Percentiles rank a stretch among this genome's conserved stretches.
phyloP scores from a whole-genome alignment of 53 echinoderm and acorn worm species.

The Zoroaster sp. region DNA sequence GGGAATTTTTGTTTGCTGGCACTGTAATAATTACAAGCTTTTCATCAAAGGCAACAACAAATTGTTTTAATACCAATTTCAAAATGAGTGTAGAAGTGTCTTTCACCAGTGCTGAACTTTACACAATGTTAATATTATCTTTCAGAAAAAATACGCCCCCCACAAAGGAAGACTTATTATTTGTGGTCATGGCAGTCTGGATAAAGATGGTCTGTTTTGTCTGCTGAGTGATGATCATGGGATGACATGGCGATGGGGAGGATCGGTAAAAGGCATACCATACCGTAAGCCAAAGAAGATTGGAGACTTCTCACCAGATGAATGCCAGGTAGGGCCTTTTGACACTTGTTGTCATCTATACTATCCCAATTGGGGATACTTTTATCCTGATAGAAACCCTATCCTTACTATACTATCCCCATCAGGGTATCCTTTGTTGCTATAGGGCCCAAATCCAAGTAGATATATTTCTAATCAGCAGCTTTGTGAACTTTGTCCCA shows the following conservation, averaged over 20 bases:
- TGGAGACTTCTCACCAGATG: constrained; percentile 94
- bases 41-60: too few relatives aligned
- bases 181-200: constrained; percentile 78
- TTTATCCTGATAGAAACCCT: too few relatives aligned
- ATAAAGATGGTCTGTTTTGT: constrained; percentile 81
- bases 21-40: too few relatives aligned
- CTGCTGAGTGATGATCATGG: constrained; percentile 95
- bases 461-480: too few relatives aligned
- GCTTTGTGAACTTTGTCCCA: too few relatives aligned
- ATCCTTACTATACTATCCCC: neutral
- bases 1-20: too few relatives aligned
- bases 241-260: constrained; percentile 86
- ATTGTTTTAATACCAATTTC: too few relatives aligned
- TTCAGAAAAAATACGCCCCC: constrained; percentile 83
- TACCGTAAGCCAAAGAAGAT: constrained; percentile 52
- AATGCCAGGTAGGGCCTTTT: constrained; percentile 87
- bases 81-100: too few relatives aligned
- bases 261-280: constrained; percentile 74
- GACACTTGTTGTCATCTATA: neutral
- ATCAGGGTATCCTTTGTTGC: too few relatives aligned
- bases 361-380: neutral
- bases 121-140: too few relatives aligned
- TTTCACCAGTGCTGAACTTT: too few relatives aligned
- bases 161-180: constrained; percentile 79
- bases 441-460: too few relatives aligned